Base-by-base conservation (phyloP, 2,113 vertebrate genomes). In the Microcebus murinus region DNA sequence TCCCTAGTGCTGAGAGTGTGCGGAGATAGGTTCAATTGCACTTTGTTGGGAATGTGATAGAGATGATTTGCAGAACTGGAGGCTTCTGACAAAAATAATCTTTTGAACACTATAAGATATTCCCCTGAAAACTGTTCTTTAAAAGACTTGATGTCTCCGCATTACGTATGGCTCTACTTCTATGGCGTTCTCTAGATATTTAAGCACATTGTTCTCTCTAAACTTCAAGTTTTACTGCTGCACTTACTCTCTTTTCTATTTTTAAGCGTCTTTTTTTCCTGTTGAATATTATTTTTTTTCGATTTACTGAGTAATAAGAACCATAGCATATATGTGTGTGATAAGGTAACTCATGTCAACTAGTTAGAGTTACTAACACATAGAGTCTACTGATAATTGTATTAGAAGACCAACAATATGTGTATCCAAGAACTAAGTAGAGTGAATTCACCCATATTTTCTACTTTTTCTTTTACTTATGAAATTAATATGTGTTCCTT, bases 261-360 rank as follows among this genome's bases (percentile, higher is more conserved):
- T 92, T 52, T 67, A 17, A 45, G 6, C 61, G 6, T 57, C 18
- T 68, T 86, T 61, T 88, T 52, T 50, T 45, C 10, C 15, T 86
- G 15, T 48, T 73, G n/a, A 76, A 4, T n/a, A 14, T 76, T 20
- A 74, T 31, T 86, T 80, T 79, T 76, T 39, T n/a, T 71, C 42
- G 12, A 79, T 71, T 71, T 63, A 55, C 79, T 85, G 21, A 80
- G 20, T 95, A 81, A 87, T 79, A 91, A 42, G n/a, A 91, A 65
- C 52, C 29, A 74, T 91, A 74, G 55, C 23, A 25, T 79, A 29
- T 48, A 17, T 74, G 18, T 76, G 20, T 57, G 1, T 74, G 36
- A 42, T 21, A 68, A 67, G 20, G 87, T 65, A 67, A 81, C 39
- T 80, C 34, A n/a, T 39, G 36, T 71, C 61, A 80, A n/a, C 6